These are phyloP conservation scores for Epsilonema sp. DNA, from an alignment of 2,888 invertebrate species.

Conservation along the genomic window DNA sequence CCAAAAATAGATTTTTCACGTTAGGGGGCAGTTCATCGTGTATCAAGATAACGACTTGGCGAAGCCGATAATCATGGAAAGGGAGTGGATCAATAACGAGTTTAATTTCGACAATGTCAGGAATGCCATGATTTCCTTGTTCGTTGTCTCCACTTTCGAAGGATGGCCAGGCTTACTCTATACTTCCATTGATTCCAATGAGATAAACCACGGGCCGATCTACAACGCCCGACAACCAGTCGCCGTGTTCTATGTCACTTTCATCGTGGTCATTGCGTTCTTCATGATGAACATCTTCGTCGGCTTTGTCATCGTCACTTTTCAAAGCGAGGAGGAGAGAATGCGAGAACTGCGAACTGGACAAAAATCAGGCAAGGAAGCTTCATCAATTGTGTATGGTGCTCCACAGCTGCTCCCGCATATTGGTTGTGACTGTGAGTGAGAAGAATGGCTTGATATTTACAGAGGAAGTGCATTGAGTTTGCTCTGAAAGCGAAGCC, in stretches of 20 bases:
- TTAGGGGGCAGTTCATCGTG: slow-evolving; percentile 67
- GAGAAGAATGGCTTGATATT: no score
- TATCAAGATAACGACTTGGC: slow-evolving; percentile 65
- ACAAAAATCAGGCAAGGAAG: no score
- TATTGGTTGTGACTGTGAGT: no score
- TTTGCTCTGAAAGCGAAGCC: slow-evolving; percentile 49
- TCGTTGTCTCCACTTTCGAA: slow-evolving; percentile 94
- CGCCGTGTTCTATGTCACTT: slow-evolving; percentile 90
- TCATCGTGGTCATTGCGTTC: slow-evolving; percentile 97
- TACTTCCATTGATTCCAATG: slow-evolving; percentile 71
- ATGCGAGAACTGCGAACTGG: slow-evolving; percentile 93
- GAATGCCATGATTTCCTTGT: slow-evolving; percentile 87
- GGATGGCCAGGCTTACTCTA: slow-evolving; percentile 62
- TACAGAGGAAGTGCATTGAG: slow-evolving; percentile 68
- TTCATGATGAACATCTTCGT: slow-evolving; percentile 99
- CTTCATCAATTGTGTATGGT: slow-evolving; percentile 43
- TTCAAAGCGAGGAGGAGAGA: slow-evolving; percentile 94
- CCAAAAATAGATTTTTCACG: slow-evolving; percentile 21
- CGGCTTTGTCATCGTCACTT: slow-evolving; percentile 98
- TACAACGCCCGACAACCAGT: slow-evolving; percentile 57
- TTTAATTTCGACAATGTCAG: slow-evolving; percentile 95
- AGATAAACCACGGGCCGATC: slow-evolving; percentile 76
- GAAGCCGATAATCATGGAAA: slow-evolving; percentile 45
- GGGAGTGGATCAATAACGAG: slow-evolving; percentile 60
- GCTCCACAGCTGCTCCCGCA: background rate